Base-by-base conservation (phyloP, 1,140 invertebrate species). In the Lethrus apterus region DNA sequence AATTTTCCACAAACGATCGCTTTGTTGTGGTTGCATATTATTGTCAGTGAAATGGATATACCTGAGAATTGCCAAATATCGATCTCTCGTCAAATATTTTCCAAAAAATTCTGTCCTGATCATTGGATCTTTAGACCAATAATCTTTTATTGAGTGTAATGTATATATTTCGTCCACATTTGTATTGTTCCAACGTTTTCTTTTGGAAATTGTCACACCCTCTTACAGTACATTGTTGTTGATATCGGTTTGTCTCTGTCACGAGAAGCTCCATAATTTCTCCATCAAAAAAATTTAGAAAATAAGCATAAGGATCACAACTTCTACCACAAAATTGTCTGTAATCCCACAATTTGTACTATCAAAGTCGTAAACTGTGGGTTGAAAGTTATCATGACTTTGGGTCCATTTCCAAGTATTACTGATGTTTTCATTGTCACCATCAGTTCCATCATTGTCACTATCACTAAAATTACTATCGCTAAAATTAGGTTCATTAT, bases 271-370 rank as follows among this genome's bases (percentile, higher is more conserved):
- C 23, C 23, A 26, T 26, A 26, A 26, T 26, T 26, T 26, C 23
- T 26, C 23, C 23, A 7, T 19, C 4, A 23, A 20, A 43, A 33
- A n/a, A 35, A 11, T 41, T 46, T 23, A 14, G 5, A 21, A 43
- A 33, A 44, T 3, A 47, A 24, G 48, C 20, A 42, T 55, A 23
- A 11, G 10, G 31, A 4, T 56, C 55, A 42, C 51, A 57, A 44
- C 59, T 26, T 26, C 23, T 26, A 26, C 23, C 23, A 26, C 23
- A 26, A 26, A 26, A 26, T 26, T 26, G 5, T 26, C 23, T 26
- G 58, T 48, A 29, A 71, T 26, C n/a, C 5, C 23, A 26, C n/a
- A 7, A 26, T 26, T 26, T 26, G 23, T 26, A 26, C 23, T 26
- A 26, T 26, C 23, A 26, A 26, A 26, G 23, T 26, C 23, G 23